Evolutionary conservation across 2,113 vertebrate genomes (phyloP).

Genomic region (Ictidomys tridecemlineatus): DNA sequence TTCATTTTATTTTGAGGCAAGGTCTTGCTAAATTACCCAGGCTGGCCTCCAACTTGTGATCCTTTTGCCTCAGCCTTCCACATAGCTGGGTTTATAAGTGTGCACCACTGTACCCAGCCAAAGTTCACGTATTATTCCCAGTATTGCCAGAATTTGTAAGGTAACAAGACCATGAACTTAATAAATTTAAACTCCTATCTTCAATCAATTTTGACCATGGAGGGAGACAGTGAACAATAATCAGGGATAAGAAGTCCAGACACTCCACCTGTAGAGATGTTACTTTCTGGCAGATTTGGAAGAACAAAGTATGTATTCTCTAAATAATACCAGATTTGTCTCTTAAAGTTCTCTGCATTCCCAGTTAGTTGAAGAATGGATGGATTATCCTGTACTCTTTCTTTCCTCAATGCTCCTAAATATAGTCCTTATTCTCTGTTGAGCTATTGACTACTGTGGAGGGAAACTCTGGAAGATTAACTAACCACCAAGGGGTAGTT

Average conservation of each 20-base stretch:
- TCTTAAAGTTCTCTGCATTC: constrained; percentile 1
- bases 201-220: constrained; percentile 26
- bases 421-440: constrained; percentile 25
- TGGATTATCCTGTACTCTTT: background rate
- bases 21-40: background rate
- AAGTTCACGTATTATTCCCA: constrained; percentile 18
- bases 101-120: background rate
- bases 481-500: constrained; percentile 9
- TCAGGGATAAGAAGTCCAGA: background rate
- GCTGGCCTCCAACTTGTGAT: background rate
- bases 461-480: constrained; percentile 31
- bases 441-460: constrained; percentile 1
- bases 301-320: constrained; percentile 36
- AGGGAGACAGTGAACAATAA: background rate
- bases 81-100: no score
- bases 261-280: constrained; percentile 5
- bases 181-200: constrained; percentile 43
- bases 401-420: constrained; percentile 29
- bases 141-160: constrained; percentile 12
- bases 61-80: background rate
- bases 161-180: constrained; percentile 20
- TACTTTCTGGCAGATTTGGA: constrained; percentile 20
- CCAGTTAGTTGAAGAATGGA: constrained; percentile 29
- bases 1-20: background rate
- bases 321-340: constrained; percentile 7